Base-by-base conservation (phyloP, 1,140 invertebrate genomes). In the Homarus americanus region DNA sequence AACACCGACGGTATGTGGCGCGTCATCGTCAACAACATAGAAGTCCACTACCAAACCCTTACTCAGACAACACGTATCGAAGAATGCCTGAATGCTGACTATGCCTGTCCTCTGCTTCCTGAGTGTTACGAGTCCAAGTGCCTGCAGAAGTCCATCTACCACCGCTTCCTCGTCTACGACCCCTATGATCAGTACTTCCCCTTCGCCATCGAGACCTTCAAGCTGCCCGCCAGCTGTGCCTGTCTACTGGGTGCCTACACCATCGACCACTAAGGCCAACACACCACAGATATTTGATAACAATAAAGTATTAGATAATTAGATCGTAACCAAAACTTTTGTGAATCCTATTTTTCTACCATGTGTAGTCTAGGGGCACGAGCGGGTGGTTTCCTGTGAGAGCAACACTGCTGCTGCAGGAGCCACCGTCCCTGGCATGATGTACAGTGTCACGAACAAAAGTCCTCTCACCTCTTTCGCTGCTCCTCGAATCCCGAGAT, bases 141-240 rank as follows among this genome's bases (percentile, higher is more conserved):
- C 76, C 78, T 93, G 38, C 93, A 93, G 91, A 93, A 93, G 91
- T 92, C 91, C 76, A 92, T 93, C 36, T 93, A 91, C 80, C 93
- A 93, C 86, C 92, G 93, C 69, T 93, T 93, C 82, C 87, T 94
- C 49, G 88, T 92, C 69, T 94, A 91, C 82, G 93, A 94, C 83
- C 93, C 93, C 58, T 92, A 92, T 63, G 93, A 93, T 84, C 88
- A 93, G 66, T 93, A 93, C 85, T 92, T 92, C 91, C 93, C 93
- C 58, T 93, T 94, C 82, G 85, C 91, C 80, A 92, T 94, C n/a
- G 93, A 93, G 66, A 91, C 85, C 32, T 94, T 94, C 91, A 93
- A 93, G 83, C 82, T 94, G 34, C 93, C 93, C 53, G 91, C 92
- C 58, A 92, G 93, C 58, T 94, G 93, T 73, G 92, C 91, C 41